phyloP scores from a whole-genome alignment of 2,888 invertebrate genomes.

The Tiliacea aurago region DNA sequence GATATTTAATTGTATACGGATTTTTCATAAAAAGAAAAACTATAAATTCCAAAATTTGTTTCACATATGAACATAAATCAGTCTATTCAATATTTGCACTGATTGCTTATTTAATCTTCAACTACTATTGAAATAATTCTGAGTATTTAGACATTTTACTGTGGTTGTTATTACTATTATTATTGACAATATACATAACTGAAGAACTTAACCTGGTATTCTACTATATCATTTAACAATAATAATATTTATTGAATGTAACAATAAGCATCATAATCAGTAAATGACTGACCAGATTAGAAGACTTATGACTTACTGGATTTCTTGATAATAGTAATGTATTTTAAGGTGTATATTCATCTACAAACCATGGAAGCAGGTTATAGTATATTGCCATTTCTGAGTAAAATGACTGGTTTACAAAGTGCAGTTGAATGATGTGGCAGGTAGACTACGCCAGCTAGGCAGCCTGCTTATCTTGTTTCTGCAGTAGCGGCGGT shows the following conservation, averaged over 20 bases:
- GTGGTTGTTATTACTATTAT: slow-evolving; percentile 7
- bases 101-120: slow-evolving; percentile 47
- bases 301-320: slow-evolving; percentile 43
- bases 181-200: slow-evolving; percentile 41
- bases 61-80: slow-evolving; percentile 53
- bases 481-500: slow-evolving; percentile 67
- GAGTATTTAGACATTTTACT: slow-evolving; percentile 54
- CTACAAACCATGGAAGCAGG: slow-evolving; percentile 56
- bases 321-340: slow-evolving; percentile 43
- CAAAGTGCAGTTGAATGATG: slow-evolving; percentile 75
- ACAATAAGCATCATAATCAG: slow-evolving; percentile 35
- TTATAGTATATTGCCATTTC: slow-evolving; percentile 55
- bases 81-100: slow-evolving; percentile 56
- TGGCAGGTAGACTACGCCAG: slow-evolving; percentile 31
- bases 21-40: slow-evolving; percentile 47
- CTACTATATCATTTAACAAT: slow-evolving; percentile 35
- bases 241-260: slow-evolving; percentile 48
- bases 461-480: slow-evolving; percentile 76
- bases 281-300: slow-evolving; percentile 30
- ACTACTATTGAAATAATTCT: slow-evolving; percentile 38
- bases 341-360: slow-evolving; percentile 49
- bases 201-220: slow-evolving; percentile 49
- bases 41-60: slow-evolving; percentile 45
- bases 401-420: slow-evolving; percentile 50
- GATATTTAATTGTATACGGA: slow-evolving; percentile 39